Conservation (phyloP, 2,888 invertebrate species). For the Amphipoea lucens region DNA sequence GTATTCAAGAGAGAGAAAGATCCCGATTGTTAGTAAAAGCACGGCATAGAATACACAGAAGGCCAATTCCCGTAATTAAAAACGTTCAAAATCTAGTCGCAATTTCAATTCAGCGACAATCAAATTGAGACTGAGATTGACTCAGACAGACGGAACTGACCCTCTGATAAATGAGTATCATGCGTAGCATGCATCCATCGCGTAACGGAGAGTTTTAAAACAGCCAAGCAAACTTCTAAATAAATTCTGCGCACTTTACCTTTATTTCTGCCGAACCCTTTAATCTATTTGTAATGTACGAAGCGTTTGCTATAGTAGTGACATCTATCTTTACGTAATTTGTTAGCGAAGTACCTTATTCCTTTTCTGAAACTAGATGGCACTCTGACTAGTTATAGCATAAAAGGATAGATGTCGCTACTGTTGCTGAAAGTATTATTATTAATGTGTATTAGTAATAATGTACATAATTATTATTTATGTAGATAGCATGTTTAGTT, state of each 20-base stretch:
- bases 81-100: too few species aligned
- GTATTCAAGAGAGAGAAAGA: too few species aligned
- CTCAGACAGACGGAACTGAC: too few species aligned
- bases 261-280: neutral
- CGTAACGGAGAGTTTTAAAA: neutral
- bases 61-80: too few species aligned
- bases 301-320: neutral
- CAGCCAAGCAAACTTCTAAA: neutral
- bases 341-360: neutral
- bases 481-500: too few species aligned
- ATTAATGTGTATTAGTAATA: neutral
- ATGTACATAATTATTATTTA: too few species aligned
- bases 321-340: conserved; percentile 29
- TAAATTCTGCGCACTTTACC: neutral
- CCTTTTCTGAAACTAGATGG: conserved; percentile 23
- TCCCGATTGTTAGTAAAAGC: neutral
- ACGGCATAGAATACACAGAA: neutral
- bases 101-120: too few species aligned
- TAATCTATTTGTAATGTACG: neutral
- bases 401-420: conserved; percentile 40
- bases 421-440: neutral
- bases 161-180: too few species aligned
- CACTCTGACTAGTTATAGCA: conserved; percentile 5
- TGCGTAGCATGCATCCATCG: neutral
- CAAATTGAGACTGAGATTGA: too few species aligned